phyloP scores from a whole-genome alignment of 2,113 vertebrate species.

The Motacilla alba region DNA sequence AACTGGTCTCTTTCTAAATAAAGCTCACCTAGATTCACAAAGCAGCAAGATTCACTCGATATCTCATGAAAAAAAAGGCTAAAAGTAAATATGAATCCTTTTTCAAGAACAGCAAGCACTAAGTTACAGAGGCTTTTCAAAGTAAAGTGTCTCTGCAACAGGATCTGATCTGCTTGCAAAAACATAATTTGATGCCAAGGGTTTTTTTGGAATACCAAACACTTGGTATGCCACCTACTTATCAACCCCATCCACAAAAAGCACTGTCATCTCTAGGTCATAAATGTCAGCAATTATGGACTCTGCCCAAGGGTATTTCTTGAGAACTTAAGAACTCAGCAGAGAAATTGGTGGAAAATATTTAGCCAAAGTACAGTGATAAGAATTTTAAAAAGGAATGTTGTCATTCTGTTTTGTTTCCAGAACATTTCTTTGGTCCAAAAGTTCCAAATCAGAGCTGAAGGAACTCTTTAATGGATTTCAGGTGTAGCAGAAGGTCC shows the following conservation, averaged over 20 bases:
- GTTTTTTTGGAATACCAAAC: constrained; percentile 27
- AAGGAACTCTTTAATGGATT: background rate
- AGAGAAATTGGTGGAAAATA: background rate
- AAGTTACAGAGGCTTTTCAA: background rate
- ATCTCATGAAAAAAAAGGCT: background rate
- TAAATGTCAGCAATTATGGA: background rate
- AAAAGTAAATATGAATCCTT: constrained; percentile 18
- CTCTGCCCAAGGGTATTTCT: background rate
- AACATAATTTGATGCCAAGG: constrained; percentile 10
- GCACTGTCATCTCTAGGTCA: background rate
- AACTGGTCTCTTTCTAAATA: background rate
- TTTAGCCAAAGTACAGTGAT: background rate
- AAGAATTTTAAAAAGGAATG: background rate
- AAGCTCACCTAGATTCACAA: constrained; percentile 21
- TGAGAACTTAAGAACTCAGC: background rate
- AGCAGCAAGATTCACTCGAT: background rate
- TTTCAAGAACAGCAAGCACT: background rate
- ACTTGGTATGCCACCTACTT: background rate
- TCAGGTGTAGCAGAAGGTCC: background rate
- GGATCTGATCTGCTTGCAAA: constrained; percentile 41
- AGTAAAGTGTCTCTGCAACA: constrained; percentile 22
- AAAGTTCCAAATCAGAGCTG: background rate
- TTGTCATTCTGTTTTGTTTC: background rate
- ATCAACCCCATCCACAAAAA: background rate
- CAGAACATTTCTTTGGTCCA: background rate